Evolutionary conservation across 2,888 invertebrate genomes (phyloP).

Genomic region (Xestia ashworthii): DNA sequence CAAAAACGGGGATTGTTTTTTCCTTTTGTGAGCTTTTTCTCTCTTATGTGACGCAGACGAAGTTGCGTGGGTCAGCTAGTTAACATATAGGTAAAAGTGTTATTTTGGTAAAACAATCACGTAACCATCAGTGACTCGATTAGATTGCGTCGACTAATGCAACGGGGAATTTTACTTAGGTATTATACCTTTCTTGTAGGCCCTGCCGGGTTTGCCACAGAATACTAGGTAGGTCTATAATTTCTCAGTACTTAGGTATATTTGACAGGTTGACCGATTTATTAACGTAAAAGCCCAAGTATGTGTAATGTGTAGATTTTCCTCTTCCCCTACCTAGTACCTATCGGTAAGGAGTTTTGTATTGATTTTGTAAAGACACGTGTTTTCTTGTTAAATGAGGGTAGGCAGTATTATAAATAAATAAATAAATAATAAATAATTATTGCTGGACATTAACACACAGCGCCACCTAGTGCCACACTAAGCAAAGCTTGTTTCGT

Average conservation of each 20-base stretch:
- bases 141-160: background rate
- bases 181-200: background rate
- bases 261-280: conserved; percentile 2
- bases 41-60: no score
- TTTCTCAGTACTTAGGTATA: conserved; percentile 8
- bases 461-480: no score
- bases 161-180: conserved; percentile 18
- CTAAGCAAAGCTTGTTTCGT: no score
- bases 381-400: background rate
- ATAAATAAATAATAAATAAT: no score
- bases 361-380: conserved; percentile 7
- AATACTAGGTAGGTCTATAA: background rate
- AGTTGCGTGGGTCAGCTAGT: no score
- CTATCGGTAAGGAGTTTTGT: background rate
- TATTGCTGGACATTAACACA: no score
- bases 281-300: conserved; percentile 35
- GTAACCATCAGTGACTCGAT: conserved; percentile 16
- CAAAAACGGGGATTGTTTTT: no score
- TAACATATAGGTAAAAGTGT: no score
- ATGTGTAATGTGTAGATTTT: conserved; percentile 25
- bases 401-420: background rate
- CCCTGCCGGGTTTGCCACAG: conserved; percentile 12
- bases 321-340: background rate
- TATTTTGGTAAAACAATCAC: no score
- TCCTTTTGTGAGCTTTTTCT: no score